Conservation (phyloP, 2,888 invertebrate species). For the Phalera bucephala region DNA sequence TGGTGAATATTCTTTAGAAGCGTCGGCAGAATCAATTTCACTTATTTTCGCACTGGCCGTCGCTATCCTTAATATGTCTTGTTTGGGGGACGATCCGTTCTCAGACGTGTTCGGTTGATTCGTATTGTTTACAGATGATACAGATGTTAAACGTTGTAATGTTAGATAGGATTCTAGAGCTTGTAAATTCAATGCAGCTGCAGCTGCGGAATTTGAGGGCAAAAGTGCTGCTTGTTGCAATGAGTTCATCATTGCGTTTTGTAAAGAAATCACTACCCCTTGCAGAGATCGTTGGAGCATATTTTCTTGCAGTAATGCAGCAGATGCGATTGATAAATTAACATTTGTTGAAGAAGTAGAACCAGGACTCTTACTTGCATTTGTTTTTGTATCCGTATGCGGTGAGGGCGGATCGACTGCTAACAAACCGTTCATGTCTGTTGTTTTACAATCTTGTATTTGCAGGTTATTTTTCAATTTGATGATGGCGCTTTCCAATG, state of each 20-base stretch:
- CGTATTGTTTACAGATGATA: conserved; percentile 79
- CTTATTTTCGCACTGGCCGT: conserved; percentile 80
- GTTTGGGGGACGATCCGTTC: conserved; percentile 76
- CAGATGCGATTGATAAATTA: conserved; percentile 82
- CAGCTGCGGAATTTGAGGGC: conserved; percentile 92
- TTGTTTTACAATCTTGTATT: conserved; percentile 73
- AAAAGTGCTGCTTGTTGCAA: conserved; percentile 92
- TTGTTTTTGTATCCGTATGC: conserved; percentile 58
- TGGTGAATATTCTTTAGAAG: conserved; percentile 67
- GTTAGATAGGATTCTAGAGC: conserved; percentile 94
- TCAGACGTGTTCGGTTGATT: conserved; percentile 57
- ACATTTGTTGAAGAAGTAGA: conserved; percentile 62
- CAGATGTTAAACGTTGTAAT: conserved; percentile 89
- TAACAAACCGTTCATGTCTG: conserved; percentile 67
- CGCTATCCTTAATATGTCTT: conserved; percentile 87
- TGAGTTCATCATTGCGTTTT: conserved; percentile 93
- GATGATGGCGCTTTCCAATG: conserved; percentile 79
- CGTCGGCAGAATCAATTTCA: conserved; percentile 66
- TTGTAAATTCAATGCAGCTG: conserved; percentile 92
- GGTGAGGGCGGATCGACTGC: conserved; percentile 61
- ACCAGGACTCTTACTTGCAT: conserved; percentile 73
- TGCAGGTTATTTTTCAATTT: conserved; percentile 79
- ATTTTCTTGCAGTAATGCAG: conserved; percentile 85
- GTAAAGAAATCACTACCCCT: conserved; percentile 90
- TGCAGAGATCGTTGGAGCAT: conserved; percentile 89